A percentile compares a stretch with the other conserved stretches of the same genome.
phyloP scores from a whole-genome alignment of 2,113 vertebrate species.

The Tetraodon nigroviridis region DNA sequence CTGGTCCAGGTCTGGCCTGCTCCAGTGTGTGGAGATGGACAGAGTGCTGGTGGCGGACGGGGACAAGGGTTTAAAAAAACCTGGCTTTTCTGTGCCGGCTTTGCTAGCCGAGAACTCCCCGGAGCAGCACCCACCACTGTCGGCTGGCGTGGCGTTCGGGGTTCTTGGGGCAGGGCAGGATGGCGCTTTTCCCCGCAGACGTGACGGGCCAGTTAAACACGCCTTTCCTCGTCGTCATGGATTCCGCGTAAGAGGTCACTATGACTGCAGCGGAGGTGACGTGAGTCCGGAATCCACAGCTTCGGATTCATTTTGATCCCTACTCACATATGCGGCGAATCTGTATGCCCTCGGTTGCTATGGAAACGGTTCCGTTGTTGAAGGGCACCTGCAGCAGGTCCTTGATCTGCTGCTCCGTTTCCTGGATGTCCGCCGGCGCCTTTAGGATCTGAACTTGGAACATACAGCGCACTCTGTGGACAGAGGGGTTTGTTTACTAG shows the following conservation, averaged over 20 bases:
- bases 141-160: slow-evolving; percentile 58
- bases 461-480: slow-evolving; percentile 57
- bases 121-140: slow-evolving; percentile 72
- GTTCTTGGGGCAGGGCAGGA: slow-evolving; percentile 71
- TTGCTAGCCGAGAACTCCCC: neutral
- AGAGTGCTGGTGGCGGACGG: slow-evolving; percentile 49
- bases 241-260: slow-evolving; percentile 72
- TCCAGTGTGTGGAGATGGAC: slow-evolving; percentile 70
- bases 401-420: slow-evolving; percentile 49
- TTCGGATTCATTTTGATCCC: neutral
- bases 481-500: too few relatives aligned
- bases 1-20: slow-evolving; percentile 60
- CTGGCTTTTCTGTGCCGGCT: neutral
- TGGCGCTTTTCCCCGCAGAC: slow-evolving; percentile 50
- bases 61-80: neutral
- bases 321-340: slow-evolving; percentile 70
- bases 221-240: slow-evolving; percentile 68
- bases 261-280: neutral
- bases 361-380: slow-evolving; percentile 15
- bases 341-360: slow-evolving; percentile 47
- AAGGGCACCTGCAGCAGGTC: slow-evolving; percentile 42
- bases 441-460: slow-evolving; percentile 67
- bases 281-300: too few relatives aligned
- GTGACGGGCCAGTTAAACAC: slow-evolving; percentile 76
- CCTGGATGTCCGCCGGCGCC: slow-evolving; percentile 21